Conservation (phyloP, 2,113 vertebrate genomes). For the Chlorodrepanis virens region DNA sequence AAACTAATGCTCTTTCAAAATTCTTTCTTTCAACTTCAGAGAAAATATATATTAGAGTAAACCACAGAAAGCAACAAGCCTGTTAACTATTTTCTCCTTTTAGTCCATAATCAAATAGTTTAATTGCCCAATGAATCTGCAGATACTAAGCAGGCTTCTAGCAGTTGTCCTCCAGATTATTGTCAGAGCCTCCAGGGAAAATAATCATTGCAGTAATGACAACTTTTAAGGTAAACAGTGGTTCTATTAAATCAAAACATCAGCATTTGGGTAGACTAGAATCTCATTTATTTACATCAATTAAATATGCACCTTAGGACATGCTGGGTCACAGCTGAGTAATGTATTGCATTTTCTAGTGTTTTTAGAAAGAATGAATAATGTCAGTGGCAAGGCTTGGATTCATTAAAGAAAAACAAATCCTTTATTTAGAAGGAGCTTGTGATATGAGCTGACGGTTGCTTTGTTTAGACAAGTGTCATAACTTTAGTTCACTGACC, state of each 20-base stretch:
- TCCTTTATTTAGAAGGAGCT: conserved; percentile 71
- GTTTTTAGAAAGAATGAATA: conserved; percentile 73
- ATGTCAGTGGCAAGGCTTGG: conserved; percentile 61
- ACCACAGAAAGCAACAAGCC: not conserved
- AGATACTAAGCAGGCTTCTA: not conserved
- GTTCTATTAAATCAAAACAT: conserved; percentile 69
- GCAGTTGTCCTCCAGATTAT: conserved; percentile 19
- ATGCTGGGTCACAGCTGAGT: conserved; percentile 55
- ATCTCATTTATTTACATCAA: conserved; percentile 74
- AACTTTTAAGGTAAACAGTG: conserved; percentile 53
- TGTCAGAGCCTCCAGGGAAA: conserved; percentile 17
- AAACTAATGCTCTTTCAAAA: not conserved
- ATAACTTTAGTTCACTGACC: conserved; percentile 64
- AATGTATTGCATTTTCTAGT: conserved; percentile 62
- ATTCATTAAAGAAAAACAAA: conserved; percentile 78
- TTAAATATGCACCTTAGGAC: conserved; percentile 69
- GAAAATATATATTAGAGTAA: not conserved
- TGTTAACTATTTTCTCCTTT: conserved; percentile 7
- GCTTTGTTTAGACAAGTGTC: conserved; percentile 76
- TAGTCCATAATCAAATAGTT: not conserved
- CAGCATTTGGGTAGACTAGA: conserved; percentile 33
- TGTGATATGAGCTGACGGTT: conserved; percentile 67
- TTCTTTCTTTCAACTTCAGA: not conserved
- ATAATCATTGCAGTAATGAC: conserved; percentile 54
- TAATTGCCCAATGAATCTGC: not conserved